phyloP scores from a whole-genome alignment of 2,797 vertebrate species.

The Schizothorax lantsangensis region DNA sequence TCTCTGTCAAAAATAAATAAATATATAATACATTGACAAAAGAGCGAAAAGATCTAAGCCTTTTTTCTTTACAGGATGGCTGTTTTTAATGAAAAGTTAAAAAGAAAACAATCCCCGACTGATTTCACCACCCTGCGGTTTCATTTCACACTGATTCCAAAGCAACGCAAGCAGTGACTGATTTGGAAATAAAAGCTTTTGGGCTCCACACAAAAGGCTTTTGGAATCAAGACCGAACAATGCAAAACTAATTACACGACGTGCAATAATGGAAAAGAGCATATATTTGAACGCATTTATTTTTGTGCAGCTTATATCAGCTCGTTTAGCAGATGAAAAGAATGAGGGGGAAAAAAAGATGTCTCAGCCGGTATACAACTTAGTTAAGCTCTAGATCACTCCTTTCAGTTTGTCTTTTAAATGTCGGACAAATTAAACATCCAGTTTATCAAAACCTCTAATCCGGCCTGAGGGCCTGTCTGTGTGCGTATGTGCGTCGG shows the following conservation, averaged over 20 bases:
- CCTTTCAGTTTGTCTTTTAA: slow-evolving; percentile 25
- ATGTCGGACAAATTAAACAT: slow-evolving; percentile 50
- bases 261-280: slow-evolving; percentile 21
- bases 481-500: background rate
- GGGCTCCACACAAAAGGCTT: slow-evolving; percentile 35
- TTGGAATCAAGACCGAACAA: slow-evolving; percentile 37
- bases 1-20: slow-evolving; percentile 19
- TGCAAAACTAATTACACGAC: slow-evolving; percentile 37
- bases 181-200: slow-evolving; percentile 38
- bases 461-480: slow-evolving; percentile 43
- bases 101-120: slow-evolving; percentile 33
- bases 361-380: slow-evolving; percentile 35
- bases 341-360: background rate
- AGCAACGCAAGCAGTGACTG: slow-evolving; percentile 20
- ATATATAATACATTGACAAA: slow-evolving; percentile 19
- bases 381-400: slow-evolving; percentile 39
- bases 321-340: slow-evolving; percentile 32
- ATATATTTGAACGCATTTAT: slow-evolving; percentile 5
- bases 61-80: slow-evolving; percentile 26
- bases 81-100: slow-evolving; percentile 37
- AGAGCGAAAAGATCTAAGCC: slow-evolving; percentile 11
- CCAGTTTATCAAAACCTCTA: slow-evolving; percentile 44
- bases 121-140: slow-evolving; percentile 39
- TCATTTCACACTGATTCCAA: slow-evolving; percentile 45
- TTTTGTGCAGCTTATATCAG: slow-evolving; percentile 19